phyloP scores from a whole-genome alignment of 1,140 invertebrate species.

The Tribolium madens region DNA sequence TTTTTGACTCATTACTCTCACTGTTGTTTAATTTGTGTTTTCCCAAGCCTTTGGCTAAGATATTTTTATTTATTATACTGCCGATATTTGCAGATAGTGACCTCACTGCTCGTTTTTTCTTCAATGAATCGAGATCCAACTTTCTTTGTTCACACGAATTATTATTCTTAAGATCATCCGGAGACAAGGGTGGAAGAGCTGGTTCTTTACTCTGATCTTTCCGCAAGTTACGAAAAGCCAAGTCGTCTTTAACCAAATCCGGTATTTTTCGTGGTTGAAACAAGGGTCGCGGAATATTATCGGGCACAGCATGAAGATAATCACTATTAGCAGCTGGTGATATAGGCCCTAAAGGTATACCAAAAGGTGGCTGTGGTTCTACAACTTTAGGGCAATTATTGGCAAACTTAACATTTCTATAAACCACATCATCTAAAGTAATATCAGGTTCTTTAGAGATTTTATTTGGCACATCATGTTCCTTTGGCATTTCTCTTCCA shows the following conservation, averaged over 20 bases:
- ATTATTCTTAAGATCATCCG: constrained; percentile 62
- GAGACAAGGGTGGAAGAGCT: constrained; percentile 63
- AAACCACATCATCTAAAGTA: constrained; percentile 85
- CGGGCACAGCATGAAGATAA: constrained; percentile 83
- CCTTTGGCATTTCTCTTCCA: constrained; percentile 63
- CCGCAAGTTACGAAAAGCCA: constrained; percentile 85
- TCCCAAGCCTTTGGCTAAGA: constrained; percentile 65
- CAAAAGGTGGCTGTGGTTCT: constrained; percentile 89
- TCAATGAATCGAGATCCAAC: constrained; percentile 63
- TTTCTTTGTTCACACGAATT: constrained; percentile 43
- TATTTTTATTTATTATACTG: constrained; percentile 75
- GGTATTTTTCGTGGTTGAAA: constrained; percentile 78
- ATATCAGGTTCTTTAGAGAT: constrained; percentile 86
- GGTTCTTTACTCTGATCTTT: constrained; percentile 76
- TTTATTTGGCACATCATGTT: constrained; percentile 67
- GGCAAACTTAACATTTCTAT: constrained; percentile 81
- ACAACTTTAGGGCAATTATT: constrained; percentile 78
- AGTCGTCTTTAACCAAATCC: constrained; percentile 87
- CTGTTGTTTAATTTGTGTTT: constrained; percentile 69
- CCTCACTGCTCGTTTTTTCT: constrained; percentile 81
- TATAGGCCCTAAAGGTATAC: constrained; percentile 86
- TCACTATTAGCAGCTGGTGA: constrained; percentile 81
- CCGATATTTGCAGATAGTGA: constrained; percentile 86
- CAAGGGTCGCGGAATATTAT: constrained; percentile 70
- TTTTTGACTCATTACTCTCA: constrained; percentile 57